A percentile compares a stretch with the other conserved stretches of the same genome.
These are phyloP conservation scores for Empidonax alnorum DNA, from an alignment of 2,113 vertebrate species.

Conservation along the genomic window DNA sequence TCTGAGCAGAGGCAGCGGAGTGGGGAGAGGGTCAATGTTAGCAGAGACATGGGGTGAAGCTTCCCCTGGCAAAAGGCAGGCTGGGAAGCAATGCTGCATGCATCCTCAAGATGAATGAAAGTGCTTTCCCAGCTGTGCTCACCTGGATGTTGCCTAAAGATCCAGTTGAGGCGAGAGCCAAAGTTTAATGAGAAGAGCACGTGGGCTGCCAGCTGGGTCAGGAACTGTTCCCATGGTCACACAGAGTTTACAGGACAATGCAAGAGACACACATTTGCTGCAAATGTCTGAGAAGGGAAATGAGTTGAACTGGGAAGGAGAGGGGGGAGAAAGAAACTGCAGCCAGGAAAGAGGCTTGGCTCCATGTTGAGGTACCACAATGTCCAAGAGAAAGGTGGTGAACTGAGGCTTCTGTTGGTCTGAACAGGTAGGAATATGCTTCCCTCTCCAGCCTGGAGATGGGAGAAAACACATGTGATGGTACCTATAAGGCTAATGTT, in stretches of 20 bases:
- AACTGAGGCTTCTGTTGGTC: not conserved
- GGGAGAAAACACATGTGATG: not conserved
- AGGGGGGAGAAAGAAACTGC: not conserved
- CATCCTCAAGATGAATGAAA: not conserved
- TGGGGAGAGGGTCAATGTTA: accelerated
- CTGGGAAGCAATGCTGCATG: not conserved
- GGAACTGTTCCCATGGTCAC: constrained; percentile 64
- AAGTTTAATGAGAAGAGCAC: constrained; percentile 49
- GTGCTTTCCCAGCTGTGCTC: constrained; percentile 60
- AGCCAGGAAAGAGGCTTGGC: not conserved
- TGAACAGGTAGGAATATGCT: not conserved
- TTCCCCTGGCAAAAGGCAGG: accelerated
- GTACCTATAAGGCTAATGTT: not conserved
- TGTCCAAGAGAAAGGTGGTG: not conserved
- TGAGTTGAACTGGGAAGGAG: not conserved
- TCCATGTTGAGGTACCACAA: not conserved
- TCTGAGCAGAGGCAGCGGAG: not conserved
- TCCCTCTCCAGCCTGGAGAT: not conserved
- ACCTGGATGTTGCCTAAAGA: constrained; percentile 61
- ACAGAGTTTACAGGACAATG: constrained; percentile 36
- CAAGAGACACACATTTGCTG: constrained; percentile 23
- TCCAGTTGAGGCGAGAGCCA: not conserved
- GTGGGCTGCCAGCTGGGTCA: not conserved
- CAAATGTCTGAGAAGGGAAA: constrained; percentile 43
- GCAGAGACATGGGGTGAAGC: not conserved